Percentiles rank a stretch among this genome's conserved stretches.
Evolutionary conservation across 2,888 invertebrate genomes (phyloP).

Genomic region (Tetramorium bicarinatum): DNA sequence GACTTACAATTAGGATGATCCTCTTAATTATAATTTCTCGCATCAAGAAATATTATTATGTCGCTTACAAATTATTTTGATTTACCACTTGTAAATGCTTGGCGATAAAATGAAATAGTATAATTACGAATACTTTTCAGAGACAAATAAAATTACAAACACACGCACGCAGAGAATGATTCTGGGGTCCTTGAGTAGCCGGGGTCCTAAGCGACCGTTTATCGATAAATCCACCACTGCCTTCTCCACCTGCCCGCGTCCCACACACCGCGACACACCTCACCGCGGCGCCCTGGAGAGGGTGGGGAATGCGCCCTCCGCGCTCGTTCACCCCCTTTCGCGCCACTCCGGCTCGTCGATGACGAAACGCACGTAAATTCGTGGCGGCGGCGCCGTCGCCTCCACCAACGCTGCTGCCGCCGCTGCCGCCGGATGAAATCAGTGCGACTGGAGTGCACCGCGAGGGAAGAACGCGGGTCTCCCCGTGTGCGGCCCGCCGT

Average conservation of each 20-base stretch:
- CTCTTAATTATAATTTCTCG: too few relatives aligned
- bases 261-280: conserved; percentile 40
- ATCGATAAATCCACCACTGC: conserved; percentile 47
- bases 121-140: not conserved
- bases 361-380: conserved; percentile 74
- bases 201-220: not conserved
- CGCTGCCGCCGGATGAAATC: conserved; percentile 62
- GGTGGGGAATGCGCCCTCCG: conserved; percentile 39
- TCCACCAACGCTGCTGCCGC: not conserved
- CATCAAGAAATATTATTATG: not conserved
- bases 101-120: not conserved
- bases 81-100: not conserved
- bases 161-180: too few relatives aligned
- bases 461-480: conserved; percentile 74
- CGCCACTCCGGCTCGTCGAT: conserved; percentile 67
- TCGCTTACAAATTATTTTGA: not conserved
- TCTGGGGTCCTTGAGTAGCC: not conserved
- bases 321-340: conserved; percentile 35
- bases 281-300: conserved; percentile 29
- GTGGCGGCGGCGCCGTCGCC: conserved; percentile 68
- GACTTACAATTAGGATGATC: not conserved
- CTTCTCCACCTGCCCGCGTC: conserved; percentile 32
- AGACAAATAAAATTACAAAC: not conserved
- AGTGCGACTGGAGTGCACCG: conserved; percentile 74
- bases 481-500: conserved; percentile 72